phyloP scores from a whole-genome alignment of 2,888 invertebrate genomes.

The Meiosimyza decipiens region DNA sequence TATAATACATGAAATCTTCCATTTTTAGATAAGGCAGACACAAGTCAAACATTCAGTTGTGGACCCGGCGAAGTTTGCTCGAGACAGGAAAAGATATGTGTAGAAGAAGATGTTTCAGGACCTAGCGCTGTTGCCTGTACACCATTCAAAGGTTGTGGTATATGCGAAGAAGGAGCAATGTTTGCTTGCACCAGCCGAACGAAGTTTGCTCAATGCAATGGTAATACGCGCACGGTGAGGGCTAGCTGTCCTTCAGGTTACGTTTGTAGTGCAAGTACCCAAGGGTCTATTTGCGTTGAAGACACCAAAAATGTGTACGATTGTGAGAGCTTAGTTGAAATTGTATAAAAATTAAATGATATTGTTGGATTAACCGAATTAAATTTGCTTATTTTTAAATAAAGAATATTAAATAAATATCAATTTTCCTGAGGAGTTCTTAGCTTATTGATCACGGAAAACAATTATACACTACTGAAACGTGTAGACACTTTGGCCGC shows the following conservation, averaged over 20 bases:
- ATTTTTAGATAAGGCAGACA: neutral
- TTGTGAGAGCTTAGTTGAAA: no score
- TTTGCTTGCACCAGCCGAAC: slow-evolving; percentile 56
- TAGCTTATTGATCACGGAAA: no score
- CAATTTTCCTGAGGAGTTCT: no score
- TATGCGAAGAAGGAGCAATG: slow-evolving; percentile 44
- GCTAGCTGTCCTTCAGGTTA: slow-evolving; percentile 46
- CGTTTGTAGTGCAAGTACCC: slow-evolving; percentile 43
- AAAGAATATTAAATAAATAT: no score
- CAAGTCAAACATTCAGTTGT: slow-evolving; percentile 38
- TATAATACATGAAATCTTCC: no score
- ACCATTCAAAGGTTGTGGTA: slow-evolving; percentile 40
- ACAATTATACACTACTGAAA: no score
- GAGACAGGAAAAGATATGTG: slow-evolving; percentile 29
- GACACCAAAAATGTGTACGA: no score
- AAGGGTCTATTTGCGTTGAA: no score
- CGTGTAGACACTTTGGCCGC: no score
- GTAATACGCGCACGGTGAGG: slow-evolving; percentile 10
- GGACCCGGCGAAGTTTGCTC: slow-evolving; percentile 49
- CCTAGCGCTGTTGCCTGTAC: slow-evolving; percentile 41
- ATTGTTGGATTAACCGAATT: no score
- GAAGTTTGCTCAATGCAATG: slow-evolving; percentile 50
- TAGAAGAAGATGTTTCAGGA: neutral
- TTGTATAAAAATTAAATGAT: no score
- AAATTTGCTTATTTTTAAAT: no score